phyloP scores from a whole-genome alignment of 2,888 invertebrate species.

The Scotopteryx bipunctaria region DNA sequence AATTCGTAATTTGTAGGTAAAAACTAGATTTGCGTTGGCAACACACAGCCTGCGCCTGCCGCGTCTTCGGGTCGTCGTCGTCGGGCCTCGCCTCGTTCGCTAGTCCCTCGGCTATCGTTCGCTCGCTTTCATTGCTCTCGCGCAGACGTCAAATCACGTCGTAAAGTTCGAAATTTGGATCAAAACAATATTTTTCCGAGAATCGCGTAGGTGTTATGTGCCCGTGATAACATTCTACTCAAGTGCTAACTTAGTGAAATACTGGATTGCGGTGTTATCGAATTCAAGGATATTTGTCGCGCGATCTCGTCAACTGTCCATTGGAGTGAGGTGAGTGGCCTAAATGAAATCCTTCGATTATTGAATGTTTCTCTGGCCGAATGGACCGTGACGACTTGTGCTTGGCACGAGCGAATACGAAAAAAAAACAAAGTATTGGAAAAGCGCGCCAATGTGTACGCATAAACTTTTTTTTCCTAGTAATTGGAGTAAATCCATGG shows the following conservation, averaged over 20 bases:
- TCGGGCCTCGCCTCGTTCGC: no score
- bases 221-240: background rate
- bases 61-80: no score
- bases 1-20: no score
- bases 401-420: background rate
- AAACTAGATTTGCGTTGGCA: no score
- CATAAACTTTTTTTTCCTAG: no score
- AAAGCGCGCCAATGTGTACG: background rate
- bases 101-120: background rate
- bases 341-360: slow-evolving; percentile 24
- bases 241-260: slow-evolving; percentile 18
- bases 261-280: slow-evolving; percentile 33
- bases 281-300: slow-evolving; percentile 28
- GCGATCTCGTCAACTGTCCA: background rate
- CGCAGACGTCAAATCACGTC: background rate
- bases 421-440: background rate
- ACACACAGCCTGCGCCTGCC: no score
- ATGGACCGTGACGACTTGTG: background rate
- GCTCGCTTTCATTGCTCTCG: background rate
- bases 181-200: slow-evolving; percentile 10
- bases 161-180: background rate
- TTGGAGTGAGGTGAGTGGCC: slow-evolving; percentile 30
- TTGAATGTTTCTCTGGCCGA: background rate
- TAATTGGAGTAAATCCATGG: no score
- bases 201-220: slow-evolving; percentile 3